A percentile compares a stretch with the other conserved stretches of the same genome.
Evolutionary conservation across 2,113 vertebrate genomes (phyloP).

Genomic region (Dipodomys stephensi): DNA sequence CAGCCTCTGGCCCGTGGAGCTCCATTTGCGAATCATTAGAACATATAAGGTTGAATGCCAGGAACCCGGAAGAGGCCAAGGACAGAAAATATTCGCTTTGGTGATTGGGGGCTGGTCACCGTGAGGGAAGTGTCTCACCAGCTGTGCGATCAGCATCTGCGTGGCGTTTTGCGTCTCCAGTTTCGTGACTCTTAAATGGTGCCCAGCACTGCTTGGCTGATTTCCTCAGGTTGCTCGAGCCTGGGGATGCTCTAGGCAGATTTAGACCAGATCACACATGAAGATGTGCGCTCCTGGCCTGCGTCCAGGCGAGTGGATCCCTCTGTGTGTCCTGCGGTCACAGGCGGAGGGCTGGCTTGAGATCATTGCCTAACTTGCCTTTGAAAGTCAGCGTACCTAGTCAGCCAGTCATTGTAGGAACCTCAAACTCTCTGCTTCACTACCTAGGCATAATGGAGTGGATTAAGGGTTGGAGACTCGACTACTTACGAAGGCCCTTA

Average conservation of each 20-base stretch:
- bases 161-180: neutral
- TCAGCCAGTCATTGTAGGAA: conserved; percentile 43
- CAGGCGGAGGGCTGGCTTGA: conserved; percentile 32
- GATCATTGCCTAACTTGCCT: conserved; percentile 57
- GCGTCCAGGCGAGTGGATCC: neutral
- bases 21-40: neutral
- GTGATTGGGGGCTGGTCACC: neutral
- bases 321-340: neutral
- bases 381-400: conserved; percentile 66
- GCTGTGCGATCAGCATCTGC: neutral
- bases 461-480: conserved; percentile 73
- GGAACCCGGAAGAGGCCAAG: neutral
- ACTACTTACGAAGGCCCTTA: conserved; percentile 69
- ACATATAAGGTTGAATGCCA: neutral
- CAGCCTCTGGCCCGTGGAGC: rapidly evolving
- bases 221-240: neutral
- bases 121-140: neutral
- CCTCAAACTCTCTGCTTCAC: conserved; percentile 67
- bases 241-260: neutral
- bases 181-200: neutral
- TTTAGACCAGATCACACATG: neutral
- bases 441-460: conserved; percentile 69
- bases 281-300: neutral
- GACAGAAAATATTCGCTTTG: neutral
- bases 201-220: neutral